A percentile compares a stretch with the other conserved stretches of the same genome.
These are phyloP conservation scores for Phataginus tetradactyla DNA, from an alignment of 2,797 vertebrate genomes.

Conservation along the genomic window DNA sequence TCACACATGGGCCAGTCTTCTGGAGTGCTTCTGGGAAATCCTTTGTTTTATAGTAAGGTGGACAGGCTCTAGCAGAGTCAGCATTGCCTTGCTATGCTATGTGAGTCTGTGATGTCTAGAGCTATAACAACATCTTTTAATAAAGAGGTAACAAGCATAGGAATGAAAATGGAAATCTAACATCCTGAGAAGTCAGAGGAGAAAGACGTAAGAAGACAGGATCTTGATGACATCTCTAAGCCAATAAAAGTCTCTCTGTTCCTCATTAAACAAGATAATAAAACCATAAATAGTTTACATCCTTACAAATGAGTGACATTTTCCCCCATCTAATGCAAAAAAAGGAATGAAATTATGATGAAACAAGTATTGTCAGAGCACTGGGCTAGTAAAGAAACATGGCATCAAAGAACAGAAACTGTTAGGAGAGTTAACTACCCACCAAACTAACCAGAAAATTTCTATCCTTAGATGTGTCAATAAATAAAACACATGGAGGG, in stretches of 20 bases:
- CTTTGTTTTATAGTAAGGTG: not conserved
- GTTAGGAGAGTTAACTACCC: not conserved
- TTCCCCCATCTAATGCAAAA: not conserved
- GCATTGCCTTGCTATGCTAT: not conserved
- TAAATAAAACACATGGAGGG: not conserved
- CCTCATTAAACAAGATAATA: not conserved
- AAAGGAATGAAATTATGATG: not conserved
- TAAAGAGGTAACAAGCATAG: not conserved
- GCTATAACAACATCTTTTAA: not conserved
- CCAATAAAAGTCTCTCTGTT: not conserved
- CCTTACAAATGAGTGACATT: not conserved
- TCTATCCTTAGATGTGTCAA: not conserved
- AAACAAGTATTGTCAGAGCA: not conserved
- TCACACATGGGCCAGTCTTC: not conserved
- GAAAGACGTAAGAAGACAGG: not conserved
- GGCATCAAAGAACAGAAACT: not conserved
- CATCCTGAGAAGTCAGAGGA: not conserved
- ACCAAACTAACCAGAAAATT: not conserved
- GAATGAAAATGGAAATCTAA: slow-evolving; percentile 10
- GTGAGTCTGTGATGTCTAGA: not conserved
- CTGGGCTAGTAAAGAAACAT: not conserved
- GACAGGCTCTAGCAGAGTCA: not conserved
- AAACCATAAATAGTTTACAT: not conserved
- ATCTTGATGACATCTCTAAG: not conserved
- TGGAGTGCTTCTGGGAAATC: not conserved